Percentiles rank a stretch among this genome's conserved stretches.
Conservation (phyloP, 1,140 invertebrate species). For the Pantala flavescens region DNA sequence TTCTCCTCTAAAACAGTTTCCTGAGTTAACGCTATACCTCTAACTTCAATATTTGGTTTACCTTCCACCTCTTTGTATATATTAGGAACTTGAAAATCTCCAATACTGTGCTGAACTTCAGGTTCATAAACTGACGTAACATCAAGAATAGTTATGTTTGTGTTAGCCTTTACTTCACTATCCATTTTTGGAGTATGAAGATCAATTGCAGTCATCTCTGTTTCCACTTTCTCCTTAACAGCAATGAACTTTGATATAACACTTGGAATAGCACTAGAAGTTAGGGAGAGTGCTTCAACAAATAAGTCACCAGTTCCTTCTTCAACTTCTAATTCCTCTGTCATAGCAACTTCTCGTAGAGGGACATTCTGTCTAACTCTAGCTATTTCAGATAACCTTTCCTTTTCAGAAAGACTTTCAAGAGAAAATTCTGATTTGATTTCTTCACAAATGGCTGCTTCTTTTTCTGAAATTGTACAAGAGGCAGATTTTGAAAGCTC, state of each 20-base stretch:
- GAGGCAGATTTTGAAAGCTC: neutral
- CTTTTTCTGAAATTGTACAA: neutral
- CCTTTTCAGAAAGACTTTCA: neutral
- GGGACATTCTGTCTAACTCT: neutral
- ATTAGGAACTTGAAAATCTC: neutral
- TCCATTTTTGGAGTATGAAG: neutral
- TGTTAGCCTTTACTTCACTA: neutral
- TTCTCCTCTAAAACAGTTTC: neutral
- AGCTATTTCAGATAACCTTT: neutral
- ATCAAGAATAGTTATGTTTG: slow-evolving; percentile 16
- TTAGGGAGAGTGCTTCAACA: neutral
- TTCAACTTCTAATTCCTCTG: slow-evolving; percentile 18
- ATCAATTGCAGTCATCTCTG: slow-evolving; percentile 18
- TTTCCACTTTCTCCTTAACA: slow-evolving; percentile 16
- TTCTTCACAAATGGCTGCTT: slow-evolving; percentile 16
- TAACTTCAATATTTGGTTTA: neutral
- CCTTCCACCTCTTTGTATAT: neutral
- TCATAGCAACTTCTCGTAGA: slow-evolving; percentile 13
- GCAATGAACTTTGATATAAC: slow-evolving; percentile 17
- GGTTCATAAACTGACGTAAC: slow-evolving; percentile 13
- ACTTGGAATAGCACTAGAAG: slow-evolving; percentile 16
- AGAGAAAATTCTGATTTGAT: neutral
- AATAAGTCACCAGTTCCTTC: slow-evolving; percentile 17
- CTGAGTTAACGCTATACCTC: neutral
- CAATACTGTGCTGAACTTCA: neutral